Base-by-base conservation (phyloP, 2,888 invertebrate species). In the Dynastes maya region DNA sequence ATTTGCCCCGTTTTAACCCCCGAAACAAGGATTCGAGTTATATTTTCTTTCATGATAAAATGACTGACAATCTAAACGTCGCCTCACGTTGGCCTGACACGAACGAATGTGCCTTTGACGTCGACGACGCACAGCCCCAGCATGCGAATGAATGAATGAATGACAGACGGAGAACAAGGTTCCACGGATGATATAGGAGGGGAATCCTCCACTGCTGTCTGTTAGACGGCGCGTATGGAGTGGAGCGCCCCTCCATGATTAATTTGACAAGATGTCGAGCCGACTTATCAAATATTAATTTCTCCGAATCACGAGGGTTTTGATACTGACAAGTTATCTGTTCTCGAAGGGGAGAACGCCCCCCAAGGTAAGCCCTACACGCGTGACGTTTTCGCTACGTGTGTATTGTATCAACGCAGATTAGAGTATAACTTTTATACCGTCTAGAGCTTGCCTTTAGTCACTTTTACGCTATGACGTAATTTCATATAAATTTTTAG, bases 281-380 rank as follows among this genome's bases (percentile, higher is more conserved):
- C 72, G 61, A 68, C 76, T 76, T 76, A 68, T 76, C 76, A 76
- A 76, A 76, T 76, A 76, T 76, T 76, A 76, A 76, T 76, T 76
- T 76, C 76, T 67, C 61, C 72, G 45, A 72, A 74, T 74, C 72
- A 61, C 72, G 61, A 68, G 76, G 76, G 76, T 68, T 76, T 76
- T 58, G 76, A 58, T 68, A 76, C 67, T 76, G 67, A 65, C 64
- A 76, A 65, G 64, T 68, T 76, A 68, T 68, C 55, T 29, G 37
- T 55, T 55, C 55, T 55, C 16, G 55, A 55, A 55, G 22, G 53
- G 55, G 55, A 16, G 16, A 3, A 22, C 55, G 22, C 9, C 22
- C 55, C 11, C 55, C 22, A 55, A 55, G 55, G 22, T 22, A 6
- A 45, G 55, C 16, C 8, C 45, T 9, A 22, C 5, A 55, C 22